Evolutionary conservation across 1,140 invertebrate species (phyloP), one percentile per base, ranked within the genome.

Genomic region (Ctenoplectra terminalis): DNA sequence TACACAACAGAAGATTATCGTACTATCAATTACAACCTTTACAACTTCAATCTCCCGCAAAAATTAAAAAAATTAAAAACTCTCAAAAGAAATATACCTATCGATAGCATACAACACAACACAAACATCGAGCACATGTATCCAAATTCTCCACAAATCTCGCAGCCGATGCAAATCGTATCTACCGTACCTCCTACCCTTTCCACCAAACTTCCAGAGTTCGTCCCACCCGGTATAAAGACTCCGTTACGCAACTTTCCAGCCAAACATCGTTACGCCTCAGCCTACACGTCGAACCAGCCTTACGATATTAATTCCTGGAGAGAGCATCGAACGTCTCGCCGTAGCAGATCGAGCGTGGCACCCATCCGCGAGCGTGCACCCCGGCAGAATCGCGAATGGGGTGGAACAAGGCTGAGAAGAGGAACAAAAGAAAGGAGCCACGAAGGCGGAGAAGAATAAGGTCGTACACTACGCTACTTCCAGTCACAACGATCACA

Each of bases 391-490:
- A 29, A 31, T 71, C 61, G 4, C 26, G 40, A 75, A 43, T 40
- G 9, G 40, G 9, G 9, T 9, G 40, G 40, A 9, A 40, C 40
- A 40, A 40, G 40, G 4, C 40, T 40, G 9, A 40, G 40, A 40
- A 54, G 29, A 4, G 2, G 52, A 80, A 7, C 9, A 31, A 46
- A 37, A 29, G 46, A 71, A 31, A 67, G 56, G 20, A 76, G 48
- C 37, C 17, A 50, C 66, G 46, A 71, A 46, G 46, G 50, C 37
- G 52, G 5, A 37, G 31, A 74, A 56, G 58, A 82, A 82, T 71
- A 71, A 60, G 43, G n/a, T 31, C 34, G 61, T 8, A 15, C n/a
- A 20, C 23, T 40, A 26, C 40, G 4, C 13, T 29, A 11, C n/a
- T 29, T 23, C 23, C 64, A 48, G 64, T 46, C 26, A 20, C 2